A percentile compares a stretch with the other conserved stretches of the same genome.
phyloP scores from a whole-genome alignment of 2,113 vertebrate species.

The Oryctolagus cuniculus region DNA sequence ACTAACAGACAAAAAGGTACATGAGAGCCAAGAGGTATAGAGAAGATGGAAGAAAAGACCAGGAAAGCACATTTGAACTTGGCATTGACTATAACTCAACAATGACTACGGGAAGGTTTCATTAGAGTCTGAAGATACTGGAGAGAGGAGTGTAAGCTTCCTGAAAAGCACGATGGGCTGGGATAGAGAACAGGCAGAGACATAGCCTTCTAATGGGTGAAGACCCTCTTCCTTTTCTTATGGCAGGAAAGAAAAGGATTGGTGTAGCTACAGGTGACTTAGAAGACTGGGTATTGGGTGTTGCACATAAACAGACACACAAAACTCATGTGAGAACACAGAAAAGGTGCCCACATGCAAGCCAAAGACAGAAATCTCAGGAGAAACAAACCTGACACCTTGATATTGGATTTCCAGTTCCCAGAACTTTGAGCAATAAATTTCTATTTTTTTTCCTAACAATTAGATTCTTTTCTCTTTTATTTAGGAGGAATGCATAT shows the following conservation, averaged over 20 bases:
- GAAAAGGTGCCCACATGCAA: not conserved
- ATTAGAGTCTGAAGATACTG: not conserved
- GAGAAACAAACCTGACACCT: not conserved
- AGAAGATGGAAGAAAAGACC: not conserved
- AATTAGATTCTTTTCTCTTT: too few relatives aligned
- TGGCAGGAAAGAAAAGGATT: not conserved
- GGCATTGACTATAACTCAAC: not conserved
- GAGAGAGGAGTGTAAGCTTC: not conserved
- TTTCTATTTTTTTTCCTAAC: too few relatives aligned
- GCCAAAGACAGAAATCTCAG: not conserved
- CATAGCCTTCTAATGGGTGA: not conserved
- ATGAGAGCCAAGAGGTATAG: not conserved
- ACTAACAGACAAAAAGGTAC: not conserved
- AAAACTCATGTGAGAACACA: not conserved
- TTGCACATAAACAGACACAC: too few relatives aligned
- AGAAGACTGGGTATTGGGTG: not conserved
- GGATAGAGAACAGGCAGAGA: not conserved
- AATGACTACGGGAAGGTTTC: not conserved
- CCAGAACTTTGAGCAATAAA: not conserved
- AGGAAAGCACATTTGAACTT: not conserved
- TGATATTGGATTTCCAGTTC: not conserved
- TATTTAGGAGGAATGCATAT: too few relatives aligned
- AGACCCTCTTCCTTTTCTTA: not conserved
- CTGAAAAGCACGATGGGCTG: not conserved
- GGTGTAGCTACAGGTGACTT: not conserved